Percentiles rank a stretch among this genome's conserved stretches.
phyloP scores from a whole-genome alignment of 2,113 vertebrate species.

The Paratilapia polleni region DNA sequence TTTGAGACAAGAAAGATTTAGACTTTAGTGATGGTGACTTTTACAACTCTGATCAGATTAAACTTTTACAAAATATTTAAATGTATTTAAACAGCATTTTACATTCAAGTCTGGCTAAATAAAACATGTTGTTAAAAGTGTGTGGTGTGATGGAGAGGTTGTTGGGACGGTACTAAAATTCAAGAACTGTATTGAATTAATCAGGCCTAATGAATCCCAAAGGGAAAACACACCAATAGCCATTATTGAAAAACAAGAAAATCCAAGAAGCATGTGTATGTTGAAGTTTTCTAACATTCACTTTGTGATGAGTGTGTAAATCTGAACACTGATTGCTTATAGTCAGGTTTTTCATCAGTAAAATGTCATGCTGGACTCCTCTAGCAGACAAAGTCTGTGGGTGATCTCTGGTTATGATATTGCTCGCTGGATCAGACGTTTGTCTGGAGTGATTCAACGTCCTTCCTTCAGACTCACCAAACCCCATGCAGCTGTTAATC shows the following conservation, averaged over 20 bases:
- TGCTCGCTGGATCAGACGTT: conserved; percentile 4
- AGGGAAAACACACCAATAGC: rapidly evolving
- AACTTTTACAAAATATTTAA: neutral
- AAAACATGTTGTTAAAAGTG: neutral
- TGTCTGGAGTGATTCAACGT: neutral
- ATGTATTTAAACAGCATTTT: neutral
- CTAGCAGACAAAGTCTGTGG: neutral
- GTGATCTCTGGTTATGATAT: neutral
- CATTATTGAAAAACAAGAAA: neutral
- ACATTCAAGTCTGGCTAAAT: neutral
- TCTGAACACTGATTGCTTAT: neutral
- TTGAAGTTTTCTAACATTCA: rapidly evolving
- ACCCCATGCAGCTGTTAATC: conserved; percentile 44
- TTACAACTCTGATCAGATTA: neutral
- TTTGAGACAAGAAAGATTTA: neutral
- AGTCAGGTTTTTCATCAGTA: rapidly evolving
- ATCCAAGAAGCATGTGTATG: neutral
- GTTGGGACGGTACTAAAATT: neutral
- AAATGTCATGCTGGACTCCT: neutral
- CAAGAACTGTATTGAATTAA: neutral
- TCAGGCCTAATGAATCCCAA: neutral
- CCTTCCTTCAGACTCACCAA: conserved; percentile 34
- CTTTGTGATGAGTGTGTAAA: neutral
- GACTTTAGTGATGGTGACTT: neutral
- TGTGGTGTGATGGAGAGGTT: neutral